Base-by-base conservation (phyloP, 2,113 vertebrate genomes). In the Gallinago undulata region DNA sequence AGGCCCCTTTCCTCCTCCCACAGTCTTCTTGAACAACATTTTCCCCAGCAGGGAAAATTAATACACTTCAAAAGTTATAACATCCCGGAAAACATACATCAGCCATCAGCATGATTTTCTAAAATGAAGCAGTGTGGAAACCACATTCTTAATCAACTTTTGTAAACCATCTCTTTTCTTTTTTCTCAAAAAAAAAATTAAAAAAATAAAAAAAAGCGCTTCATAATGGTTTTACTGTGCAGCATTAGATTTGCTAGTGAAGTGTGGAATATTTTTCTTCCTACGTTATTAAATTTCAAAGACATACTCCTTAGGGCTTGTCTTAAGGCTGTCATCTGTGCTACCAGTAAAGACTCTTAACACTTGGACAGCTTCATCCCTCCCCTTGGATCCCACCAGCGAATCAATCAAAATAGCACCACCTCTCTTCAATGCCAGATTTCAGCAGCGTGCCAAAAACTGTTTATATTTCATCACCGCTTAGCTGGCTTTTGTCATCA, bases 31-130 rank as follows among this genome's bases (percentile, higher is more conserved):
- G 87, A 97, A 96, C 6, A 59, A 90, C 87, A 90, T 94, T 97
- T 96, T 95, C 95, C 76, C 94, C 84, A 97, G 93, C 76, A 97
- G 93, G 73, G 77, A 97, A 97, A 97, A 97, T 97, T 90, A 97
- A 97, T 96, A 85, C 76, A 95, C 94, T 97, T 97, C 85, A 91
- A 89, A 97, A 96, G 82, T 96, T 95, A 87, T 57, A 96, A 96
- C 64, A 0, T 94, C 84, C 85, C 13, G 9, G 87, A 97, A 95
- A 97, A 96, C 59, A 90, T 73, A 86, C 53, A 96, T 82, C 78
- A 97, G 75, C 96, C 70, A 96, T 64, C 87, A 96, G 80, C 48
- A 37, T 60, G 75, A 85, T 96, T 97, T 97, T 84, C 64, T 60
- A 43, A 93, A 98, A 93, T 53, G 68, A 97, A 97, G 87, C 78